Conservation (phyloP, 2,888 invertebrate genomes). For the Drosophila histrio region DNA sequence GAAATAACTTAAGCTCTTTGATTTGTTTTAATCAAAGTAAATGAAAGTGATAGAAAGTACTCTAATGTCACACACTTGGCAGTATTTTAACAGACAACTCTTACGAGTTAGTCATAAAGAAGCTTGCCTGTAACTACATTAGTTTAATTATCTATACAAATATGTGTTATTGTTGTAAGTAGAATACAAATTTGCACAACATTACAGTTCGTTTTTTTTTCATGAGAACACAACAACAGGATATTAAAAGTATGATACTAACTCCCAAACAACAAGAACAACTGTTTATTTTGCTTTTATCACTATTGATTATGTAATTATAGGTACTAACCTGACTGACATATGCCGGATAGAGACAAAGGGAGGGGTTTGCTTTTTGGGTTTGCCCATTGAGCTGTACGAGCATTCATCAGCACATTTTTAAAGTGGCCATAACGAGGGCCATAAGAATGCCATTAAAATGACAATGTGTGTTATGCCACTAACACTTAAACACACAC, state of each 20-base stretch:
- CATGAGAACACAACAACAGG: background rate
- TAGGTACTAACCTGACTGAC: background rate
- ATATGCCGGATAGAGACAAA: background rate
- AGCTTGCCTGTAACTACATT: background rate
- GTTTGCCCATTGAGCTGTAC: conserved; percentile 19
- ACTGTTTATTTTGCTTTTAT: conserved; percentile 17
- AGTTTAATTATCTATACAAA: background rate
- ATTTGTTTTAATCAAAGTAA: no score
- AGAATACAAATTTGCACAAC: background rate
- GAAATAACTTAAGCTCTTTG: no score
- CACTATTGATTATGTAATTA: conserved; percentile 38
- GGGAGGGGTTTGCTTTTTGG: background rate
- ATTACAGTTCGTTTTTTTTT: background rate
- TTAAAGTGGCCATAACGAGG: conserved; percentile 32
- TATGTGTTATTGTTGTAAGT: background rate
- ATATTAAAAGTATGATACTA: background rate
- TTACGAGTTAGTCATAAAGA: background rate
- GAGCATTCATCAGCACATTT: conserved; percentile 34
- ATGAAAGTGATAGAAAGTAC: no score
- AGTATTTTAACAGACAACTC: no score
- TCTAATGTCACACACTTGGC: no score
- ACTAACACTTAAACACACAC: conserved; percentile 8
- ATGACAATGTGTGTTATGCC: conserved; percentile 39
- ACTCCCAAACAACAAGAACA: background rate
- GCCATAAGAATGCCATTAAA: conserved; percentile 39